phyloP scores from a whole-genome alignment of 1,140 invertebrate genomes.

The Platyura marginata region DNA sequence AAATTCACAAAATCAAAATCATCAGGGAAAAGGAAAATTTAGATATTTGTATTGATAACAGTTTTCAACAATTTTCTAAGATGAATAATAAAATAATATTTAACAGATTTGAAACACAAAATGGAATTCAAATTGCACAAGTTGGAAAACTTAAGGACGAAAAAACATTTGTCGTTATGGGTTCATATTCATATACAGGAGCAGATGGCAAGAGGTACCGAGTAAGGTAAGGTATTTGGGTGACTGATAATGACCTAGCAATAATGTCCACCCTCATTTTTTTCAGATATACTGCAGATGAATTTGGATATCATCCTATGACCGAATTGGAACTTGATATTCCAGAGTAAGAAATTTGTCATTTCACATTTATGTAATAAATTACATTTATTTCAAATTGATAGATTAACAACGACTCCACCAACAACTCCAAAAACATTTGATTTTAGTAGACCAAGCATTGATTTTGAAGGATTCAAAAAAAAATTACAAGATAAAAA shows the following conservation, averaged over 20 bases:
- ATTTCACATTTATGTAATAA: no score
- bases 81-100: background rate
- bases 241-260: background rate
- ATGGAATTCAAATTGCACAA: slow-evolving; percentile 20
- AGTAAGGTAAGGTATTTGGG: slow-evolving; percentile 9
- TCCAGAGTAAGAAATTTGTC: slow-evolving; percentile 14
- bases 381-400: no score
- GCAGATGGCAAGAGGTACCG: slow-evolving; percentile 38
- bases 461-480: no score
- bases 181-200: slow-evolving; percentile 38
- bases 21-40: slow-evolving; percentile 18
- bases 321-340: slow-evolving; percentile 22
- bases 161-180: slow-evolving; percentile 32
- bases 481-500: no score
- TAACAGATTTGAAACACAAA: slow-evolving; percentile 20
- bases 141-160: slow-evolving; percentile 23
- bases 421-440: no score
- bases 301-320: slow-evolving; percentile 23
- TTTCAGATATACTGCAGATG: slow-evolving; percentile 20
- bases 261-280: background rate
- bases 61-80: background rate
- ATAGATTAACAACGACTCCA: no score
- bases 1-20: slow-evolving; percentile 15
- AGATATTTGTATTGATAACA: slow-evolving; percentile 14
- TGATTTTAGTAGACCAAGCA: no score